Base-by-base conservation (phyloP, 2,113 vertebrate species). In the Corvus moneduloides region DNA sequence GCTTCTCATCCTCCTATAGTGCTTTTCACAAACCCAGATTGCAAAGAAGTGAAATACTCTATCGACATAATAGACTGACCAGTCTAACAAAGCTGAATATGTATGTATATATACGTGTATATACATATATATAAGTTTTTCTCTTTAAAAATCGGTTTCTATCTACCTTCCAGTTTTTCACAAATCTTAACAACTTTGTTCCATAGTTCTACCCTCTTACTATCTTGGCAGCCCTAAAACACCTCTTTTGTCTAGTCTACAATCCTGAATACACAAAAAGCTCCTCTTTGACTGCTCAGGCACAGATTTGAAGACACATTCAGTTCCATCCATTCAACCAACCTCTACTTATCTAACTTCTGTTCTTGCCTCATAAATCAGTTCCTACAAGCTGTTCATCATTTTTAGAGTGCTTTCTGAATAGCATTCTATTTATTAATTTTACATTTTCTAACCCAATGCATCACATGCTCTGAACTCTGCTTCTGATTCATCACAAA, bases 301-400 rank as follows among this genome's bases (percentile, higher is more conserved):
- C 35, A 74, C 12, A 16, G 37, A 71, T 69, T 8, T 58, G 51
- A 84, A 67, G 56, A 86, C 51, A 77, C 8, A 4, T 81, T 90
- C 91, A 77, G 58, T 69, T 69, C 86, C 59, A 37, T 52, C 46
- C 64, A 77, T 90, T 72, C 69, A 89, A 13, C 37, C 78, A 84
- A 79, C 22, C 54, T 86, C 48, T 12, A 68, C 37, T 46, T 61
- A 81, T 43, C 92, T 64, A 73, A 75, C 66, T 92, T 62, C 72
- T 75, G 56, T 21, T 72, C 87, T 78, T 88, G 82, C 81, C 72
- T 92, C 88, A 89, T 95, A 91, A 93, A 97, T 95, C 94, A 95
- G 32, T 32, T 62, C 49, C 55, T 39, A 61, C 63, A 87, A 56
- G 8, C 55, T 17, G 21, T 89, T 74, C 66, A 93, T 95, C 88